Conservation (phyloP, 1,140 invertebrate genomes). For the Drosophila pandora region DNA sequence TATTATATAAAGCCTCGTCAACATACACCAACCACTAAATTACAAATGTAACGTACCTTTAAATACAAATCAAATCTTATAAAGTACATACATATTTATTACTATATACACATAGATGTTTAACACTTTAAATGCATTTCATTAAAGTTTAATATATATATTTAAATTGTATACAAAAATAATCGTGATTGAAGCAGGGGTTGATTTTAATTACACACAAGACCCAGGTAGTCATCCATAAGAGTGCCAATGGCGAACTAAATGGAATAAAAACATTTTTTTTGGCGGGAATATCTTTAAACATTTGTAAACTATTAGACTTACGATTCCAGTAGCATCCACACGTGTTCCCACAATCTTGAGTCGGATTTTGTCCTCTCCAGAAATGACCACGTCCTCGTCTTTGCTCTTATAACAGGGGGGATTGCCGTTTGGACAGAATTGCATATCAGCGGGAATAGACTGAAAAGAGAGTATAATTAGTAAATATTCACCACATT, state of each 20-base stretch:
- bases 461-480: conserved; percentile 84
- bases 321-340: conserved; percentile 96
- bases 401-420: conserved; percentile 99
- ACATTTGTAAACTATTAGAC: conserved; percentile 71
- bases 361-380: conserved; percentile 98
- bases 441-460: conserved; percentile 99
- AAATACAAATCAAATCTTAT: conserved; percentile 79
- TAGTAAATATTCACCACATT: neutral
- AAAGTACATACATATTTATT: conserved; percentile 78
- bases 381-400: conserved; percentile 98
- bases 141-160: conserved; percentile 75
- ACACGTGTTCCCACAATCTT: conserved; percentile 99
- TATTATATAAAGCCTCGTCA: conserved; percentile 51
- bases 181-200: neutral
- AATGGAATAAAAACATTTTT: conserved; percentile 1
- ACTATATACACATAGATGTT: conserved; percentile 72
- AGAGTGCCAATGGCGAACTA: conserved; percentile 98
- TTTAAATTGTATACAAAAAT: conserved; percentile 47
- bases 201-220: conserved; percentile 84
- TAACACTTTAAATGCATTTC: conserved; percentile 76
- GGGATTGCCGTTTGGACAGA: conserved; percentile 98
- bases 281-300: conserved; percentile 9
- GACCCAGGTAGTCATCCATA: conserved; percentile 98
- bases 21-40: conserved; percentile 61
- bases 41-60: conserved; percentile 80